Conservation (phyloP, 2,888 invertebrate species). For the Caradrina clavipalpis region DNA sequence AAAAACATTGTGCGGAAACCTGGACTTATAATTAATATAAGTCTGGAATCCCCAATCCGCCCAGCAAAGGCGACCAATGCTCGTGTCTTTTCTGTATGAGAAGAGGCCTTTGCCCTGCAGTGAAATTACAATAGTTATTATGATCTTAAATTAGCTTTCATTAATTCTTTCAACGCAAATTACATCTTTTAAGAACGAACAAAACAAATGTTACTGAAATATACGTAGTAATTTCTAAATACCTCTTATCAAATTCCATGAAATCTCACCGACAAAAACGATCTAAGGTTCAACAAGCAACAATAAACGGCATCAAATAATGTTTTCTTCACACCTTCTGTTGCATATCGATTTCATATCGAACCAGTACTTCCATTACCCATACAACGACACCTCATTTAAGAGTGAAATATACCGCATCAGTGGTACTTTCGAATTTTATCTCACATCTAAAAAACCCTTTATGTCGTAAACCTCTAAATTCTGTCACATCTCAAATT, state of each 20-base stretch:
- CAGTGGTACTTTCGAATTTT: constrained; percentile 72
- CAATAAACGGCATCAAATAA: constrained; percentile 54
- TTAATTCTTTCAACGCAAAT: neutral
- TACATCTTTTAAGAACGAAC: neutral
- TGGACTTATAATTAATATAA: too few relatives aligned
- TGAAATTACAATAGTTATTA: too few relatives aligned
- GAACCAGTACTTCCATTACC: constrained; percentile 72
- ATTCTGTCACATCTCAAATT: constrained; percentile 80
- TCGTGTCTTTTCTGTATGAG: too few relatives aligned
- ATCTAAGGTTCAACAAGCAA: constrained; percentile 37
- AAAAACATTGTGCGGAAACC: too few relatives aligned
- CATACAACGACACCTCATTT: constrained; percentile 76
- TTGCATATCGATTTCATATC: constrained; percentile 73
- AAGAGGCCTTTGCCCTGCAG: too few relatives aligned
- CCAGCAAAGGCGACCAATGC: too few relatives aligned
- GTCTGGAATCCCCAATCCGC: too few relatives aligned
- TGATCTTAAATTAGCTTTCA: neutral
- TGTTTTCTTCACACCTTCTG: constrained; percentile 71
- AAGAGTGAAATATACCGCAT: constrained; percentile 75
- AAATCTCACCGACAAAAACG: constrained; percentile 16
- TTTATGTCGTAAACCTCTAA: constrained; percentile 64
- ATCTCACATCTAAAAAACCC: constrained; percentile 70
- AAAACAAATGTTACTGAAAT: constrained; percentile 1
- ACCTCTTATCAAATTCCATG: constrained; percentile 30
- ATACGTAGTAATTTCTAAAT: constrained; percentile 2